Base-by-base conservation (phyloP, 2,113 vertebrate species). In the Burhinus bistriatus region DNA sequence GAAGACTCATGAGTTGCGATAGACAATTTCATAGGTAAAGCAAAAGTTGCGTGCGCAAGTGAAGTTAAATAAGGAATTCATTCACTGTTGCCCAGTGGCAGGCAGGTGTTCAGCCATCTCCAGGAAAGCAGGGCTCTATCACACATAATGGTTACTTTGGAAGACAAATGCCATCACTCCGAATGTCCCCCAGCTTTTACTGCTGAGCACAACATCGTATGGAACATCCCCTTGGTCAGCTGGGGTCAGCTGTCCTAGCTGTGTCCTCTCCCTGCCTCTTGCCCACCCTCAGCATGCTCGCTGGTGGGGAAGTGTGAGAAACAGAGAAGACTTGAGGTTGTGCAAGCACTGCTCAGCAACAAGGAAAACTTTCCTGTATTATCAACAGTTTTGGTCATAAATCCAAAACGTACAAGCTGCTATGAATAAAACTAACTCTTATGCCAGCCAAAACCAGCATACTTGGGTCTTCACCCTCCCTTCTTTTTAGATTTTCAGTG, bases 81-180 rank as follows among this genome's bases (percentile, higher is more conserved):
- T 42, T 87, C 29, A 13, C 15, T 59, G 29, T 29, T 81, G 57
- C 26, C 81, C 58, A 57, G 15, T 0, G 0, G 36, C 36, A 84
- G 62, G 29, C 20, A 71, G n/a, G 10, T 32, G 57, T 16, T 51
- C 57, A 80, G 66, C 34, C 59, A 73, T 5, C 18, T 54, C 51
- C 30, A 93, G 15, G 45, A 70, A 17, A 87, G 19, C 23, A 81
- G 40, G 13, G 19, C 49, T 77, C 44, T 11, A 51, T 19, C 58
- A 77, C 1, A 1, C 1, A 0, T 7, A 32, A 69, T 0, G 1
- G 17, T 38, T 36, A 59, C 44, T 47, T 20, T 17, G 38, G n/a
- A 84, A 68, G 12, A n/a, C n/a, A 75, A 76, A 68, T 0, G 1
- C 29, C 34, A 34, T 75, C 26, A 34, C 12, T 73, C 64, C 2